Base-by-base conservation (phyloP, 2,888 invertebrate genomes). In the Ectemnius cavifrons region DNA sequence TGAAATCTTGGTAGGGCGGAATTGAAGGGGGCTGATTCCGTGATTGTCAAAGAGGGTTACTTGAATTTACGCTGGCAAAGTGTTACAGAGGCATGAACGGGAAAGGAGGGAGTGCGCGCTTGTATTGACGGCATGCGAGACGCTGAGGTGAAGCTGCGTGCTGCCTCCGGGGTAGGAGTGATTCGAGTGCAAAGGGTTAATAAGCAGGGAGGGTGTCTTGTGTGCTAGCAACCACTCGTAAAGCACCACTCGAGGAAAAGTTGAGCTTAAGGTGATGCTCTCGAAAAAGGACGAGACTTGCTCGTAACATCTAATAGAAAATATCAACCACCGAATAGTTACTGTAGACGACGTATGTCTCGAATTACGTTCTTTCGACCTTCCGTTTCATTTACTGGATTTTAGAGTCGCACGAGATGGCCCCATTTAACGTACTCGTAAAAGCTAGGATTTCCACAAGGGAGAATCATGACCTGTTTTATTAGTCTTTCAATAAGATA, bases 111-210 rank as follows among this genome's bases (percentile, higher is more conserved):
- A n/a, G 37, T 37, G 37, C 37, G 37, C 37, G 37, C 37, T 37
- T 37, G 5, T 37, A 37, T 37, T 37, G 37, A 37, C 37, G 37
- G 37, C 37, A 37, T 37, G 5, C 37, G 37, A 37, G 37, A 11
- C 37, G 11, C 6, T 1, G 37, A 0, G 8, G 37, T 6, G 11
- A 37, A 37, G 37, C 1, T 37, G 37, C 37, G 37, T 37, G 5
- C 37, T 11, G 11, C 37, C 37, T 37, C 8, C 37, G 37, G 37
- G 37, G 11, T 37, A 11, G 37, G 52, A 52, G 52, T 37, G 52
- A 52, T 16, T 52, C 52, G 16, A 52, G 52, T 52, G 52, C n/a
- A 16, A 52, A 52, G 52, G 52, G 52, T 52, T 52, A 52, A 52
- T 52, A 52, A 52, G 52, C 14, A 14, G 8, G 16, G 16, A 52